Evolutionary conservation across 2,797 vertebrate species (phyloP), one percentile per base, ranked within the genome.

Genomic region (Mallotus villosus): DNA sequence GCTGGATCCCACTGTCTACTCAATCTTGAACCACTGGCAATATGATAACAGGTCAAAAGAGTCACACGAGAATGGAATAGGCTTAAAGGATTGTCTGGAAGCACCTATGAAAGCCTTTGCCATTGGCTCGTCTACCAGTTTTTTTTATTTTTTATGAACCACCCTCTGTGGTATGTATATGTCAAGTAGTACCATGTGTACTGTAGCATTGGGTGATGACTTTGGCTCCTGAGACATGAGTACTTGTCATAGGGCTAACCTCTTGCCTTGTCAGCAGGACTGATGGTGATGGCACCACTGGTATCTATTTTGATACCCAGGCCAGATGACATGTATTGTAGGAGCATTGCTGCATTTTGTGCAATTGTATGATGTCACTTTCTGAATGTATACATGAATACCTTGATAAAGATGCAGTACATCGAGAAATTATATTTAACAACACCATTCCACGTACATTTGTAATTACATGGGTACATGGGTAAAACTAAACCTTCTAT

Each of bases 101-200:
- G 51, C 2, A 4, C 62, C 0, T 61, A 62, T 24, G 67, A 67
- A 79, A 75, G 53, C 27, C 8, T 32, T 78, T 77, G 66, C 78
- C 34, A 74, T 51, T 16, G 49, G 49, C 49, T 51, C 49, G 12
- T 51, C 49, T 14, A 51, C 49, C 11, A 34, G 6, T 8, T 6
- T 41, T 41, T 41, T n/a, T 53, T n/a, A n/a, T n/a, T 53, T n/a
- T 55, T 55, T 55, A n/a, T 55, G 16, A 55, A n/a, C 19, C 46
- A 12, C 12, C 14, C 49, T 51, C 32, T 55, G 51, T 55, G 51
- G 16, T 55, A 17, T n/a, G 19, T 55, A 55, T 55, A 46, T 46
- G 41, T 55, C 51, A 55, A 17, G 51, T 55, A n/a, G 51, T 5
- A n/a, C 6, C 16, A 55, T 17, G 19, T 17, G 16, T 1, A 17